These are phyloP conservation scores for Drosophila lacertosa DNA, from an alignment of 1,140 invertebrate genomes.

Conservation along the genomic window DNA sequence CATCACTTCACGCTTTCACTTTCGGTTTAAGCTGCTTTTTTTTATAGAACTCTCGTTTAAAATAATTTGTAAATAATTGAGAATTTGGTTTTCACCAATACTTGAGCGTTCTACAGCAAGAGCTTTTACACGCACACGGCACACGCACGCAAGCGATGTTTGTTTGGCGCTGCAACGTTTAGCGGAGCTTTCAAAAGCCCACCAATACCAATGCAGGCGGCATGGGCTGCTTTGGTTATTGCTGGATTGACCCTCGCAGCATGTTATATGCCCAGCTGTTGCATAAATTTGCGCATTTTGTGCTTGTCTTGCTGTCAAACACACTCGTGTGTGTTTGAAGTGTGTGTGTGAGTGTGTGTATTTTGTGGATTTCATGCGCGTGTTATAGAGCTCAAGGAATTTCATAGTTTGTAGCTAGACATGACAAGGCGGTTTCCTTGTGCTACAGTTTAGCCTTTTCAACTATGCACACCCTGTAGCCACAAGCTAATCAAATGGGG, in stretches of 20 bases:
- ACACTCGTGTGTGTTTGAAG: constrained; percentile 11
- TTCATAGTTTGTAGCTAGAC: constrained; percentile 49
- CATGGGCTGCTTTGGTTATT: not conserved
- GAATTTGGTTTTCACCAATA: too few species aligned
- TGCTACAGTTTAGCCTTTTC: constrained; percentile 26
- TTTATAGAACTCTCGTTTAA: too few species aligned
- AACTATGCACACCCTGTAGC: constrained; percentile 22
- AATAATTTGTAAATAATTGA: too few species aligned
- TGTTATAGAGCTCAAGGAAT: constrained; percentile 75
- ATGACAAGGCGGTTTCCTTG: constrained; percentile 55
- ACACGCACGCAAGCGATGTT: not conserved
- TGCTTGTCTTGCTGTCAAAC: constrained; percentile 44
- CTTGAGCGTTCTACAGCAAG: not conserved
- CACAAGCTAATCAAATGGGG: not conserved
- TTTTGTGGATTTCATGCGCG: constrained; percentile 63
- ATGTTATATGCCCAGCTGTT: constrained; percentile 64
- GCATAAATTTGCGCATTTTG: constrained; percentile 76
- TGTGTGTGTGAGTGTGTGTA: constrained; percentile 21
- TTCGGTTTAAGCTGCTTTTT: too few species aligned
- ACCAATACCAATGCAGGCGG: not conserved
- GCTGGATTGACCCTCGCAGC: constrained; percentile 42
- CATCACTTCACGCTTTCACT: too few species aligned
- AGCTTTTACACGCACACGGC: not conserved
- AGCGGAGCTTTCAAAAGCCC: constrained; percentile 3
- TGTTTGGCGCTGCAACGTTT: not conserved